A percentile compares a stretch with the other conserved stretches of the same genome.
phyloP scores from a whole-genome alignment of 2,113 vertebrate genomes.

The mouse (Mus musculus) region DNA sequence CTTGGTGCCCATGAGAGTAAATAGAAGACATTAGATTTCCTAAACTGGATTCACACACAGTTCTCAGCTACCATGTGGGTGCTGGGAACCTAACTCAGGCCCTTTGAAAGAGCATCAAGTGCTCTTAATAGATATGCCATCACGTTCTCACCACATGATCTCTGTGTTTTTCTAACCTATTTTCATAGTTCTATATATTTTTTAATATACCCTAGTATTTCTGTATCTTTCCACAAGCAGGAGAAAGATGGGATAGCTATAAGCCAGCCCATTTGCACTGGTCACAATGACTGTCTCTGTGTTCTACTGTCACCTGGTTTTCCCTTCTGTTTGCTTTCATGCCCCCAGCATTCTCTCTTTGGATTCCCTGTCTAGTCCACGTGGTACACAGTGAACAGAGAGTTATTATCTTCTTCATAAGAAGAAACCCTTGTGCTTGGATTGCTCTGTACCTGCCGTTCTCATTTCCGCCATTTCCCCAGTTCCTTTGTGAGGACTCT shows the following conservation, averaged over 20 bases:
- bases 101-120: background rate
- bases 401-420: background rate
- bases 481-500: constrained; percentile 76
- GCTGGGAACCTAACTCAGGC: background rate
- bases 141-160: background rate
- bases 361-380: background rate
- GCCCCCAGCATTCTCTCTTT: constrained; percentile 54
- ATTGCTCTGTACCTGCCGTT: constrained; percentile 79
- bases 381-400: background rate
- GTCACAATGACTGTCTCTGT: background rate
- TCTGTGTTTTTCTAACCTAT: background rate
- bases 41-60: background rate
- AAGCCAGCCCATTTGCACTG: background rate
- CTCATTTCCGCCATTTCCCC: constrained; percentile 81
- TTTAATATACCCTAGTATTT: background rate
- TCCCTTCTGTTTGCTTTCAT: background rate
- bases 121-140: background rate
- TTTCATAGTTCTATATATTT: background rate
- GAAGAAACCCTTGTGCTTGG: background rate
- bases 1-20: background rate
- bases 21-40: background rate
- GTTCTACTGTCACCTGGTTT: constrained; percentile 9
- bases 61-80: no score
- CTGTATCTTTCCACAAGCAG: background rate
- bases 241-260: constrained; percentile 30